Evolutionary conservation across 1,140 invertebrate species (phyloP).

Genomic region (Macrotrachela quadricornifera): DNA sequence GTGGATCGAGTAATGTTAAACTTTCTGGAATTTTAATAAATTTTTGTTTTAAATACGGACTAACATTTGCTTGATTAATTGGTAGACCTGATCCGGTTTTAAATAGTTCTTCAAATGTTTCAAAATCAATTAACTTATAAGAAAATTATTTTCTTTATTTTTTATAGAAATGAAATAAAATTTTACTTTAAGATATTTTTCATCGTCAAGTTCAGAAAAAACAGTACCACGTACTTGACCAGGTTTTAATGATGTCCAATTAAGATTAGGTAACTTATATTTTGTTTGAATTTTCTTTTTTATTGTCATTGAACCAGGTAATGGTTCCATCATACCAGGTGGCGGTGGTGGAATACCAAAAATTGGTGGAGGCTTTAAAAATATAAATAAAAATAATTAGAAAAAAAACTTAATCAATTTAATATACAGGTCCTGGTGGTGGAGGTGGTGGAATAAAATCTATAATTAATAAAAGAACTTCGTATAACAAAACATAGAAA

Average conservation of each 20-base stretch:
- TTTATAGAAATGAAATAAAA: too few relatives aligned
- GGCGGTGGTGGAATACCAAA: constrained; percentile 34
- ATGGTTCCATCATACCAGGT: constrained; percentile 31
- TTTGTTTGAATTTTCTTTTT: constrained; percentile 88
- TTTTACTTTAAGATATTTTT: constrained; percentile 49
- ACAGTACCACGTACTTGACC: constrained; percentile 94
- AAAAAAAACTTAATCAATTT: too few relatives aligned
- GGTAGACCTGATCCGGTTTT: constrained; percentile 42
- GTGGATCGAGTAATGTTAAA: constrained; percentile 72
- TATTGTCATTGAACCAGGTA: constrained; percentile 53
- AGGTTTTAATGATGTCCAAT: constrained; percentile 91
- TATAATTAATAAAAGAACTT: neutral
- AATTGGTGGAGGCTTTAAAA: too few relatives aligned
- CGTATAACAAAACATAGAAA: too few relatives aligned
- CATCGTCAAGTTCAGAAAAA: constrained; percentile 92
- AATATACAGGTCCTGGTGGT: neutral
- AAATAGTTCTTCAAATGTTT: constrained; percentile 80
- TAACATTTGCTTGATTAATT: too few relatives aligned
- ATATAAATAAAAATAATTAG: too few relatives aligned
- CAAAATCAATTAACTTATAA: constrained; percentile 50
- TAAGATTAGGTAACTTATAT: constrained; percentile 85
- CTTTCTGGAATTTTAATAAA: constrained; percentile 38
- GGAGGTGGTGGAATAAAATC: constrained; percentile 9
- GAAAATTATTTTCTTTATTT: too few relatives aligned
- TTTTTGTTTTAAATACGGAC: too few relatives aligned